A percentile compares a stretch with the other conserved stretches of the same genome.
Conservation (phyloP, 2,113 vertebrate genomes). For the Sturnus vulgaris region DNA sequence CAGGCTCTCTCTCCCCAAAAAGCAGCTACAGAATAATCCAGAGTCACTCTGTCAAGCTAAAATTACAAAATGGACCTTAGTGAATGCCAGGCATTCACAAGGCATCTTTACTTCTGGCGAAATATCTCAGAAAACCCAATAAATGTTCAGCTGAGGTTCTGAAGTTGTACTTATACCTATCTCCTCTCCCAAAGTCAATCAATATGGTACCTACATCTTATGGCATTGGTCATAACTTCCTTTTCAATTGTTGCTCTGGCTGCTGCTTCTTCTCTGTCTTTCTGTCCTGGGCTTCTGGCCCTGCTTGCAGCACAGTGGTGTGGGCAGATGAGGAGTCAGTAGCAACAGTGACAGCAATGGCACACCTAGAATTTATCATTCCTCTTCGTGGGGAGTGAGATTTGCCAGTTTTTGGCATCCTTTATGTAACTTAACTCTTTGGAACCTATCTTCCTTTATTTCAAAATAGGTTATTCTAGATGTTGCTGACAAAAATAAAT, state of each 20-base stretch:
- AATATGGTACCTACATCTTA: neutral
- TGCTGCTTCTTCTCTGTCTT: neutral
- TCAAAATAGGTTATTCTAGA: neutral
- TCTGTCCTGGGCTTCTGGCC: neutral
- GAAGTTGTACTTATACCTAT: neutral
- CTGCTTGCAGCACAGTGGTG: neutral
- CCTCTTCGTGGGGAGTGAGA: neutral
- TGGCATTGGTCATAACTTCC: neutral
- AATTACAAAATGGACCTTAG: neutral
- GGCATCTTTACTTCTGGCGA: neutral
- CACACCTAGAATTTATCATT: neutral
- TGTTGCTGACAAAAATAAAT: neutral
- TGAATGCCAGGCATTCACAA: neutral
- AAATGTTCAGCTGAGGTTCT: neutral
- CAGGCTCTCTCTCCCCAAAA: neutral
- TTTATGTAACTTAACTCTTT: neutral
- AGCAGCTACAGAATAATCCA: neutral
- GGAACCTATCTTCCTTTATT: neutral
- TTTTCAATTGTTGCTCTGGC: neutral
- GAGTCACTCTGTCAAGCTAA: neutral
- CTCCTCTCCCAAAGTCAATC: neutral
- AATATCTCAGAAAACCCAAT: neutral
- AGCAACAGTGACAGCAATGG: neutral
- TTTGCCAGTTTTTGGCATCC: neutral
- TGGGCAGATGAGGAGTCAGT: neutral